Percentiles rank a stretch among this genome's conserved stretches.
Conservation (phyloP, 92 coral and sea anemone species). For the Galaxea fascicularis region DNA sequence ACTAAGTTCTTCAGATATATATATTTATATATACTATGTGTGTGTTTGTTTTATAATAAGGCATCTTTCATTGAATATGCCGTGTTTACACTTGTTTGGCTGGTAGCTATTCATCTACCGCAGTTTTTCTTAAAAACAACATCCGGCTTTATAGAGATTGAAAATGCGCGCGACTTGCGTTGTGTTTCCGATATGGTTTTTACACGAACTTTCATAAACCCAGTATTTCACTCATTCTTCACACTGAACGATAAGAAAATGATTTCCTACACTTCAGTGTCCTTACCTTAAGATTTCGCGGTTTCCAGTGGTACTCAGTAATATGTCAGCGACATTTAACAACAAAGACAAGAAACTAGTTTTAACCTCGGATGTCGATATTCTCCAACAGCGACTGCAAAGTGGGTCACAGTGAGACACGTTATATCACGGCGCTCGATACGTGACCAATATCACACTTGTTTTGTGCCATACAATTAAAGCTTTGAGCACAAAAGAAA, state of each 20-base stretch:
- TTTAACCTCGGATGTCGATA: no score
- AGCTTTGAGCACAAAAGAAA: background rate
- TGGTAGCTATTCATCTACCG: background rate
- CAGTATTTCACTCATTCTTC: no score
- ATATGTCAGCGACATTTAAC: background rate
- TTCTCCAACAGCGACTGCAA: no score
- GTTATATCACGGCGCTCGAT: background rate
- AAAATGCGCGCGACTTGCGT: background rate
- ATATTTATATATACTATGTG: no score
- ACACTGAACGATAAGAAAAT: no score
- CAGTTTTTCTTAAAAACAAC: background rate
- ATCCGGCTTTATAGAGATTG: background rate
- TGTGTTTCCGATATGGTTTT: no score
- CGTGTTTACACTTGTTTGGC: background rate
- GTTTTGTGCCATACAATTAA: background rate
- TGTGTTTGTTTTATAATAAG: background rate
- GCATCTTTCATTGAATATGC: background rate
- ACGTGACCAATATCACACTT: conserved; percentile 16
- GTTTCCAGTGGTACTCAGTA: no score
- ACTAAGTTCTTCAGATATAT: no score
- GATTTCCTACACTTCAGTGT: background rate
- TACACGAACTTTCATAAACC: no score
- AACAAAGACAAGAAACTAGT: no score
- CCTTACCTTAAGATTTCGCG: background rate
- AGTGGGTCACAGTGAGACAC: no score